Conservation (phyloP, 2,888 invertebrate species). For the Halictus quadricinctus region DNA sequence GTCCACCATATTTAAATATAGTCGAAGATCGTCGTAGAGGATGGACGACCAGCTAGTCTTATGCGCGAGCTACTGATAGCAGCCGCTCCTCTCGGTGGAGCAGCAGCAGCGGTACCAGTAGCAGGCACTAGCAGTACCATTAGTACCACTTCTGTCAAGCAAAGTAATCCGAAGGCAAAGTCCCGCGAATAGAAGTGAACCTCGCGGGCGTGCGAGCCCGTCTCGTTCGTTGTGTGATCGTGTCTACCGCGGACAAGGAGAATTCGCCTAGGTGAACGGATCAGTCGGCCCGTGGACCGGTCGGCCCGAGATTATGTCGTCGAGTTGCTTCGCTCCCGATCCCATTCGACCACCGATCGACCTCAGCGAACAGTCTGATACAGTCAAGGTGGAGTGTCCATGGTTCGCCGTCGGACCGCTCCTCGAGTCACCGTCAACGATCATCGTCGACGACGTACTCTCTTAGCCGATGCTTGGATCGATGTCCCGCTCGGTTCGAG, state of each 20-base stretch:
- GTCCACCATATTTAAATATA: constrained; percentile 71
- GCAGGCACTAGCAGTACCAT: constrained; percentile 27
- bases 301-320: constrained; percentile 64
- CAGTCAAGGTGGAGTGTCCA: constrained; percentile 86
- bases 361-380: constrained; percentile 89
- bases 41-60: constrained; percentile 59
- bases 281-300: constrained; percentile 34
- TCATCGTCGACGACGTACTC: neutral
- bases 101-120: constrained; percentile 42
- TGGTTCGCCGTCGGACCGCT: neutral
- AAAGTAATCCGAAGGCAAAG: constrained; percentile 42
- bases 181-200: constrained; percentile 29
- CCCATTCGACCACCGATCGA: constrained; percentile 91
- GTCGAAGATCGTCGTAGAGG: constrained; percentile 63
- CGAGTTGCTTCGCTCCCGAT: constrained; percentile 86
- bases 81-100: constrained; percentile 61
- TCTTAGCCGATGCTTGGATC: neutral
- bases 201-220: constrained; percentile 48
- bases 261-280: constrained; percentile 16
- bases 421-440: neutral
- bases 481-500: neutral
- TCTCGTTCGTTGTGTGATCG: constrained; percentile 29
- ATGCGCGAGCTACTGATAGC: constrained; percentile 57
- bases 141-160: constrained; percentile 51
- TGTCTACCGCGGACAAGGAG: neutral